Evolutionary conservation across 2,797 vertebrate genomes (phyloP), one percentile per base, ranked within the genome.

Genomic region (Tapera naevia): DNA sequence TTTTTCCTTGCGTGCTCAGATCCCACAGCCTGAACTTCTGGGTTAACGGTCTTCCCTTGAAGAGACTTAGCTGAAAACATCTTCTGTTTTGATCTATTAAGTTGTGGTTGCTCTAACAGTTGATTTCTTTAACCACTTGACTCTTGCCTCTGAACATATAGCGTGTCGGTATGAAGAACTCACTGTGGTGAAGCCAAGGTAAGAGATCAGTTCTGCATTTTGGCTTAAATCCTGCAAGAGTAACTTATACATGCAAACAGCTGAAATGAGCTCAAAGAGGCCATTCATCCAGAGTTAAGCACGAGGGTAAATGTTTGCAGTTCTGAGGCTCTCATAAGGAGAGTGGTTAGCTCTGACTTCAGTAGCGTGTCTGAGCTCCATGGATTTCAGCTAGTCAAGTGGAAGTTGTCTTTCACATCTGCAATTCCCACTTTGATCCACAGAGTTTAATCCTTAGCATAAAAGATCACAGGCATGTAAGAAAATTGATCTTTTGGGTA

Each of bases 171-270:
- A 39, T 93, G 80, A 93, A 88, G 64, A 75, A 53, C 66, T 86
- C 58, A 70, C 80, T 88, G 88, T 94, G 33, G 56, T 33, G 62
- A 94, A 45, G 80, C 73, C 88, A 86, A 82, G 83, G 53, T 60
- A 88, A 91, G 66, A 91, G 79, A 89, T 16, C 1, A 41, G 19
- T 65, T 91, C 79, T 86, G 56, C 58, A 17, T 88, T 95, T 90
- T 79, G 67, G 66, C 78, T 84, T 43, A 64, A 88, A 27, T 80
- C 35, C 33, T 58, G 41, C 32, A 8, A 61, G 67, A 80, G 51
- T 73, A 30, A 45, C 51, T 81, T 54, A 9, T 32, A 33, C 17
- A 1, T 10, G 28, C 65, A 24, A 90, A 79, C 50, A 86, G 82
- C 72, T 0, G 0, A 5, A 17, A 80, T 10, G 27, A 74, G 72